phyloP scores from a whole-genome alignment of 1,140 invertebrate genomes.

The Monomorium pharaonis region DNA sequence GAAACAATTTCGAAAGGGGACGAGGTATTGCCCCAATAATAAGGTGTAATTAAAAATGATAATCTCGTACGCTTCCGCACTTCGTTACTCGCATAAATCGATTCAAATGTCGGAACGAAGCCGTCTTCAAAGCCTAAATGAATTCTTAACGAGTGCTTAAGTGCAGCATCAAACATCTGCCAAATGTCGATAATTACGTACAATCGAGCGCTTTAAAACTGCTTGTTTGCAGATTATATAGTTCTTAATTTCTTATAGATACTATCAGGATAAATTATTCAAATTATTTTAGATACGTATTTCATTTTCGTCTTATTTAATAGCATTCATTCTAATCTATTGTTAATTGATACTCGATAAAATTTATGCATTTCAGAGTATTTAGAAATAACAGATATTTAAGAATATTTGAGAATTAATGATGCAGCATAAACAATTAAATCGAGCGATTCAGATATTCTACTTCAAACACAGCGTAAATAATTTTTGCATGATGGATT shows the following conservation, averaged over 20 bases:
- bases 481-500: slow-evolving; percentile 23
- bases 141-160: slow-evolving; percentile 40
- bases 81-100: slow-evolving; percentile 23
- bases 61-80: slow-evolving; percentile 61
- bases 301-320: background rate
- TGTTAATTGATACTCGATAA: background rate
- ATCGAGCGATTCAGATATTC: background rate
- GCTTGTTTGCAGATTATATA: slow-evolving; percentile 22
- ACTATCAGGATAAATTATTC: background rate
- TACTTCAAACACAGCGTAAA: background rate
- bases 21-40: slow-evolving; percentile 56
- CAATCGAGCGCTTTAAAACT: background rate
- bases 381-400: background rate
- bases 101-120: background rate
- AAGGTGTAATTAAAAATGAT: slow-evolving; percentile 74
- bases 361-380: background rate
- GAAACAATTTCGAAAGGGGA: slow-evolving; percentile 7
- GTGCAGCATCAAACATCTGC: slow-evolving; percentile 26
- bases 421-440: background rate
- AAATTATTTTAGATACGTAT: background rate
- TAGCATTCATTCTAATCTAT: background rate
- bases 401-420: background rate
- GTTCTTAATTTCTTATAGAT: slow-evolving; percentile 18
- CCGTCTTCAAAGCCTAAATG: background rate
- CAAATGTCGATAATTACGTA: slow-evolving; percentile 32